A percentile compares a stretch with the other conserved stretches of the same genome.
Conservation (phyloP, 1,140 invertebrate genomes). For the Papilio polyxenes region DNA sequence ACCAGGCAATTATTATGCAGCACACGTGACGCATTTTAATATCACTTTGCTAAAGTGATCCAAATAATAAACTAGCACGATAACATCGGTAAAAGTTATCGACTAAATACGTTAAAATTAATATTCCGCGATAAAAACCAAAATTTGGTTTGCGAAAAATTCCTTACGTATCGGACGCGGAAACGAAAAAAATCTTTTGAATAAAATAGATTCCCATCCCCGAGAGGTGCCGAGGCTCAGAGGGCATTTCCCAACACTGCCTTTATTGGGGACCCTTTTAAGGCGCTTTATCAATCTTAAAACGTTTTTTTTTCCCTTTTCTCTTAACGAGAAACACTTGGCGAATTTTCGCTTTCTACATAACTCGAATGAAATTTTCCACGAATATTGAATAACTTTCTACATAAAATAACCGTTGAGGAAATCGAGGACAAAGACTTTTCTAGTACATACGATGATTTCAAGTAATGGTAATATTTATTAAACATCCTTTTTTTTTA, state of each 20-base stretch:
- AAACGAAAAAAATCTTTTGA: constrained; percentile 35
- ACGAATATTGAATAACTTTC: constrained; percentile 35
- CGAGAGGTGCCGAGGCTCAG: constrained; percentile 39
- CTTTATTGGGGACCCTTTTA: constrained; percentile 46
- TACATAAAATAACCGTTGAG: constrained; percentile 15
- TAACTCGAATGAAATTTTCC: constrained; percentile 14
- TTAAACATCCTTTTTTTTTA: too few relatives aligned
- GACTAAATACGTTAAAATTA: background rate
- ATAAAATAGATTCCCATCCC: constrained; percentile 53
- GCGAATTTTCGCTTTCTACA: constrained; percentile 39
- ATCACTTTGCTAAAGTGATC: background rate
- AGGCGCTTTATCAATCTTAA: constrained; percentile 56
- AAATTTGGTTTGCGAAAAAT: too few relatives aligned
- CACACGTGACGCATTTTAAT: constrained; percentile 1
- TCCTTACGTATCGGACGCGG: background rate
- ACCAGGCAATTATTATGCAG: background rate
- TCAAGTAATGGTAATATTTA: background rate
- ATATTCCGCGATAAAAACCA: background rate
- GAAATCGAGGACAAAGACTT: constrained; percentile 20
- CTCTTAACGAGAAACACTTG: constrained; percentile 51
- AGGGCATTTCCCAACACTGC: constrained; percentile 44
- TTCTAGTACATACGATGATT: background rate
- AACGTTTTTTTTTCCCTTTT: constrained; percentile 49
- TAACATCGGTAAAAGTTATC: background rate
- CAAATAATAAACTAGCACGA: background rate